A percentile compares a stretch with the other conserved stretches of the same genome.
Conservation (phyloP, 2,888 invertebrate genomes). For the Neelides folsomi region DNA sequence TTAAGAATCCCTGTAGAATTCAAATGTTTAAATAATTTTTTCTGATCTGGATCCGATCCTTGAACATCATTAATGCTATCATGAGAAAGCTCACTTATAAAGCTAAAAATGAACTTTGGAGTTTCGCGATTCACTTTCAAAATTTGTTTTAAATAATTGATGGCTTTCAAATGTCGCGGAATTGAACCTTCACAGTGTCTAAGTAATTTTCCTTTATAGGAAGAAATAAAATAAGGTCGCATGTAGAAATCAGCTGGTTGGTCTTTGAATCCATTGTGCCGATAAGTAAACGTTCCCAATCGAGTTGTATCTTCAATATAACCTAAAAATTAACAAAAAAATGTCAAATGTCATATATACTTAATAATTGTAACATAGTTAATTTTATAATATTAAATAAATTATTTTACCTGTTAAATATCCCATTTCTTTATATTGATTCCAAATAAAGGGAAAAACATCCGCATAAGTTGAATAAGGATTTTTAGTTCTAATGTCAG, state of each 20-base stretch:
- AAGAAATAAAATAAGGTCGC: conserved; percentile 37
- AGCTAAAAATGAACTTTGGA: conserved; percentile 36
- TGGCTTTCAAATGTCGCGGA: conserved; percentile 34
- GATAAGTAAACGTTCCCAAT: conserved; percentile 38
- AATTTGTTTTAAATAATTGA: conserved; percentile 34
- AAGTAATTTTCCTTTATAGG: too few relatives aligned
- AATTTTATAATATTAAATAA: too few relatives aligned
- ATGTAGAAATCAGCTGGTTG: conserved; percentile 39
- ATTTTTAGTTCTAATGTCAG: conserved; percentile 25
- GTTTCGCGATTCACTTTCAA: conserved; percentile 26
- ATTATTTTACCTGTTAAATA: conserved; percentile 37
- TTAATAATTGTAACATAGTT: neutral
- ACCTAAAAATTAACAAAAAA: too few relatives aligned
- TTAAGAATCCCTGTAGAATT: conserved; percentile 29
- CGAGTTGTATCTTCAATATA: conserved; percentile 38
- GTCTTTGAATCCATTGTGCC: conserved; percentile 36
- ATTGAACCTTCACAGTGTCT: conserved; percentile 35
- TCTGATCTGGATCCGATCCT: conserved; percentile 35
- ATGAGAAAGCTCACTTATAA: conserved; percentile 37
- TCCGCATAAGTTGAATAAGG: conserved; percentile 23
- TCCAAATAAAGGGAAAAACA: conserved; percentile 38
- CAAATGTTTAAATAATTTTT: conserved; percentile 34
- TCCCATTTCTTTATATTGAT: conserved; percentile 35
- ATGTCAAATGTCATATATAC: too few relatives aligned
- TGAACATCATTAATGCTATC: conserved; percentile 36